Conservation (phyloP, 2,797 vertebrate species). For the Pteropus rufus region DNA sequence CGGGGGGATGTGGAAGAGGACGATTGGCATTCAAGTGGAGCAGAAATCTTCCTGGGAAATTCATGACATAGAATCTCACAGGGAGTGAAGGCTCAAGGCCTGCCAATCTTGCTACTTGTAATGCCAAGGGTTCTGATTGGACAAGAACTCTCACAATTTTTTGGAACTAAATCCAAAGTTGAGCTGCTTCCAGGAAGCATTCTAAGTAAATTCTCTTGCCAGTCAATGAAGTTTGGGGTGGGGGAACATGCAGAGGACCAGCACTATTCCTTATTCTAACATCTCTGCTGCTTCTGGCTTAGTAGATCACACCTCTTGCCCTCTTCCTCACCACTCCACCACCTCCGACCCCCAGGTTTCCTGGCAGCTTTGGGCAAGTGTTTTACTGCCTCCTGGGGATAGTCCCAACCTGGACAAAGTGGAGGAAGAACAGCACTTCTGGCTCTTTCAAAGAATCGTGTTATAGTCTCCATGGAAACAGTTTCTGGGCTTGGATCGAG, state of each 20-base stretch:
- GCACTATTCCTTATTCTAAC: not conserved
- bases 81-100: slow-evolving; percentile 33
- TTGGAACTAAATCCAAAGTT: slow-evolving; percentile 33
- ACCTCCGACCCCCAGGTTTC: not conserved
- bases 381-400: not conserved
- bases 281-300: not conserved
- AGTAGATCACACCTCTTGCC: not conserved
- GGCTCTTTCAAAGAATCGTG: not conserved
- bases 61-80: slow-evolving; percentile 45
- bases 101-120: slow-evolving; percentile 9
- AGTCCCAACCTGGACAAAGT: not conserved
- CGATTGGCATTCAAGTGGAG: not conserved
- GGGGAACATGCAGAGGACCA: not conserved
- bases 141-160: slow-evolving; percentile 43
- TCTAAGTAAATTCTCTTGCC: slow-evolving; percentile 33
- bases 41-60: slow-evolving; percentile 64
- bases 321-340: too few relatives aligned
- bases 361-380: not conserved
- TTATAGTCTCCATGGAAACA: not conserved
- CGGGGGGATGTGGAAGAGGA: not conserved
- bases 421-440: not conserved
- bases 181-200: slow-evolving; percentile 36
- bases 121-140: slow-evolving; percentile 52
- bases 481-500: not conserved
- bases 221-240: not conserved